phyloP scores from a whole-genome alignment of 1,140 invertebrate genomes.

The Caenorhabditis latens region DNA sequence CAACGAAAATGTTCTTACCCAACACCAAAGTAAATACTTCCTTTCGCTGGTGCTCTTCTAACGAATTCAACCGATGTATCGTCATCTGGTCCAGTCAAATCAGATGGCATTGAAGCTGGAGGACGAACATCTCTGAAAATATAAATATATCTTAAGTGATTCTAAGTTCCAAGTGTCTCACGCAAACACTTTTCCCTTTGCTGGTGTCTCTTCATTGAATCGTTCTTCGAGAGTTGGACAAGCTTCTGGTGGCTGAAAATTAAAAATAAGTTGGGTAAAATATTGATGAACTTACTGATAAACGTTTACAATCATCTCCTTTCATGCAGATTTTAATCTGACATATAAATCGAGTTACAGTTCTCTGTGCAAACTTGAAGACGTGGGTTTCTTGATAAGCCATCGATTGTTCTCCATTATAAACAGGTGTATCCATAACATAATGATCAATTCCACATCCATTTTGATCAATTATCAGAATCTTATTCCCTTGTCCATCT shows the following conservation, averaged over 20 bases:
- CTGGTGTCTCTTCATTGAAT: slow-evolving; percentile 36
- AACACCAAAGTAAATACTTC: slow-evolving; percentile 22
- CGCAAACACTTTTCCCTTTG: slow-evolving; percentile 35
- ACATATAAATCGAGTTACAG: slow-evolving; percentile 75
- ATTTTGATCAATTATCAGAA: slow-evolving; percentile 77
- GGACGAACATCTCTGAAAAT: slow-evolving; percentile 54
- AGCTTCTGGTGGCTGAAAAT: slow-evolving; percentile 71
- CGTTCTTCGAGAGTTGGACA: slow-evolving; percentile 71
- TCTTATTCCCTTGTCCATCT: slow-evolving; percentile 75
- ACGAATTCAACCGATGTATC: slow-evolving; percentile 10
- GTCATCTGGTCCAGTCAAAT: not conserved
- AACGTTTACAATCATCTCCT: slow-evolving; percentile 70
- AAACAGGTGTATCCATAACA: slow-evolving; percentile 74
- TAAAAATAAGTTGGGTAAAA: not conserved
- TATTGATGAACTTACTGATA: slow-evolving; percentile 69
- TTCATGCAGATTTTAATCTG: slow-evolving; percentile 77
- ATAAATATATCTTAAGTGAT: not conserved
- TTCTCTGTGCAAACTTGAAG: slow-evolving; percentile 78
- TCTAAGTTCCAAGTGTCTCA: not conserved
- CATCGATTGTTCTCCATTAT: slow-evolving; percentile 71
- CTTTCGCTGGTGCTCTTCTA: slow-evolving; percentile 9
- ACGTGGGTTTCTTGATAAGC: slow-evolving; percentile 76
- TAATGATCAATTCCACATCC: slow-evolving; percentile 77
- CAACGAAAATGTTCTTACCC: not conserved
- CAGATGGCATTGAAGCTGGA: slow-evolving; percentile 34